Evolutionary conservation across 2,797 vertebrate genomes (phyloP).

Genomic region (Gorsachius magnificus): DNA sequence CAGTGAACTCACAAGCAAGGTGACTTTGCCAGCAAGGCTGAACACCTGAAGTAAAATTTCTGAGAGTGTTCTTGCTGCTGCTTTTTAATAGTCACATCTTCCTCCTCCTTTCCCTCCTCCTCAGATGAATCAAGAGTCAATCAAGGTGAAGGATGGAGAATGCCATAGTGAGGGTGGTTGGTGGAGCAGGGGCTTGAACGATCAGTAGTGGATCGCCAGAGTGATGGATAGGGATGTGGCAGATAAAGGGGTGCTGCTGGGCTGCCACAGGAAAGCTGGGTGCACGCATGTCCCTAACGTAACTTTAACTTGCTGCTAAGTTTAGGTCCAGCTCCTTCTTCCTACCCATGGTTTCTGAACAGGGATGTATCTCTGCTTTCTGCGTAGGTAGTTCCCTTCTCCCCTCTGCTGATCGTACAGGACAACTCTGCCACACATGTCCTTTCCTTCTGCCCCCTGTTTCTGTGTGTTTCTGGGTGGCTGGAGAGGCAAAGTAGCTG

Average conservation of each 20-base stretch:
- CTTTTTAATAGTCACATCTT: neutral
- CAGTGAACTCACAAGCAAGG: neutral
- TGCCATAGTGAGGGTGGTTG: neutral
- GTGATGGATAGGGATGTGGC: neutral
- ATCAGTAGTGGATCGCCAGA: neutral
- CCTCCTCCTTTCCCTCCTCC: neutral
- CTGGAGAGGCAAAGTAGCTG: neutral
- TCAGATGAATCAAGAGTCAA: neutral
- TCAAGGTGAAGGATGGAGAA: neutral
- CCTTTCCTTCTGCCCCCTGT: neutral
- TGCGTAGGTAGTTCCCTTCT: neutral
- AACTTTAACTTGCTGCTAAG: neutral
- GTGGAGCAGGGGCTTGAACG: neutral
- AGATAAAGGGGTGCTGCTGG: neutral
- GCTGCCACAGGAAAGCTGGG: neutral
- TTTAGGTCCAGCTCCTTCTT: neutral
- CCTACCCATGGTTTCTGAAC: neutral
- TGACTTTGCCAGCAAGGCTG: neutral
- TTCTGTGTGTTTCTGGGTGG: neutral
- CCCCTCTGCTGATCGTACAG: neutral
- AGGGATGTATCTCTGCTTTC: neutral
- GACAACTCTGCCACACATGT: rapidly evolving
- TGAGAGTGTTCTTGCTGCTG: neutral
- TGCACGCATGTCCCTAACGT: neutral
- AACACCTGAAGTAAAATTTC: neutral